Evolutionary conservation across 2,797 vertebrate species (phyloP), one percentile per base, ranked within the genome.

Genomic region (Ataeniobius toweri): DNA sequence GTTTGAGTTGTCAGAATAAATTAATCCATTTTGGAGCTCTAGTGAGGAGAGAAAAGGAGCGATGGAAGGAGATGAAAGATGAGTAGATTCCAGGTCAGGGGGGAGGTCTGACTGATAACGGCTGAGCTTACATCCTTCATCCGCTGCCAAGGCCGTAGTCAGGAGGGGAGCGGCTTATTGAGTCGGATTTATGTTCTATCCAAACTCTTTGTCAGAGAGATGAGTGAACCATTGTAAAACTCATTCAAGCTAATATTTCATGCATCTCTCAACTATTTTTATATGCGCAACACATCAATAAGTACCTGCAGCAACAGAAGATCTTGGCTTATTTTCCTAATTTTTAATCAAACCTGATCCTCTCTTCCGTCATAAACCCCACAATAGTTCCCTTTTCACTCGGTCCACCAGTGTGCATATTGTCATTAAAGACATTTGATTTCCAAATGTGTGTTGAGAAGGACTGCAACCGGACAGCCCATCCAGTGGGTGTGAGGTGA

Each of bases 91-190:
- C 36, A 36, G 70, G 81, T 84, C 70, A 24, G 77, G 16, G 50
- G 74, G 12, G 63, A 50, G 76, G 20, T 55, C 39, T 1, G 7
- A 76, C 69, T 39, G 76, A 75, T 78, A 75, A 71, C 75, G 74
- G 68, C 63, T 36, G 9, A 7, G 69, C 68, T 71, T 24, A 36
- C 12, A 81, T 87, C 83, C 74, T 89, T 87, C 55, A 1, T 77
- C 73, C 56, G 12, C 39, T 70, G 75, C 85, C 86, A 89, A 89
- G 83, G 84, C 83, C 3, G 9, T 7, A 31, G 75, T 72, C 78
- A 51, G 58, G 44, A 53, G 73, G 69, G 73, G 59, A 74, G 70
- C 58, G 41, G 53, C 63, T 73, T 71, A 83, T 85, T 87, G 55
- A 58, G 50, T 14, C 53, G 14, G 59, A 81, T 73, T 76, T 6